Base-by-base conservation (phyloP, 2,797 vertebrate genomes). In the Macrochelys suwanniensis region DNA sequence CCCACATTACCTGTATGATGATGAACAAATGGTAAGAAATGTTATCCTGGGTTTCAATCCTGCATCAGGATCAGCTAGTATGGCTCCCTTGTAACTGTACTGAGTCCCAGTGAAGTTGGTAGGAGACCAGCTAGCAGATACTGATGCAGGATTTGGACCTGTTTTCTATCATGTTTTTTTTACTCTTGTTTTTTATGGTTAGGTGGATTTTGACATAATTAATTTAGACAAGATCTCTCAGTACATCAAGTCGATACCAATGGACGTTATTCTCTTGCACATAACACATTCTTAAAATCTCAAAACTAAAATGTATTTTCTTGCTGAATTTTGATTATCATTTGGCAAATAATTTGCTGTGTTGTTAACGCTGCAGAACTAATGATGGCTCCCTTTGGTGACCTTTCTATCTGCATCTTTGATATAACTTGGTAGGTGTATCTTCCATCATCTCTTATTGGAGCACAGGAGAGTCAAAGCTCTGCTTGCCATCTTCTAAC, bases 11-110 rank as follows among this genome's bases (percentile, higher is more conserved):
- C 84, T 80, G 3, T 96, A 85, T 45, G 61, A 7, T 45, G 2
- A 84, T 16, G 91, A 95, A 21, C n/a, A 80, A 4, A 54, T 21
- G 98, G 98, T 98, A 95, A 97, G 97, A 79, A 59, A 11, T n/a
- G 13, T 54, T 74, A 3, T 5, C 21, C 28, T 49, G 4, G 11
- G 3, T 37, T 45, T 45, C 33, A 0, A 50, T 57, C 12, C 21
- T 12, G 28, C 33, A 19, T 92, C 47, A 47, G 80, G 47, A 82
- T 82, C 88, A 45, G 54, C 76, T 71, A 71, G 17, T 71, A 71
- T 42, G 37, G n/a, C 21, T 71, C 19, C 65, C n/a, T 71, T 92
- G 23, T 77, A 77, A 47, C 12, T 49, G 13, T 77, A 31, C 45
- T 16, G 6, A 15, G 74, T 77, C 13, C 12, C 28, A 31, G 6